Conservation (phyloP, 2,113 vertebrate species). For the Porphyrio hochstetteri region DNA sequence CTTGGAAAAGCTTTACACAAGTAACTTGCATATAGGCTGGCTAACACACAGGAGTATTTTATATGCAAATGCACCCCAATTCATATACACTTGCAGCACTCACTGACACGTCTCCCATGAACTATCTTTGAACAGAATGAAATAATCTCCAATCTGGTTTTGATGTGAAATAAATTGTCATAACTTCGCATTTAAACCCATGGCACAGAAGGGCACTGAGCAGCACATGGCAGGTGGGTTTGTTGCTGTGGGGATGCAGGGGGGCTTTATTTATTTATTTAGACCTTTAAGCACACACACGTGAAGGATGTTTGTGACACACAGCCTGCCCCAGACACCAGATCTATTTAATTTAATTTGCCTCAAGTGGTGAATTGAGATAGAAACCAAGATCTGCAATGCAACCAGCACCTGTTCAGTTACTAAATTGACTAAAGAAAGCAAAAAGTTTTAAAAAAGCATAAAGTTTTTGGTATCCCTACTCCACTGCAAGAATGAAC, state of each 20-base stretch:
- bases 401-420: neutral
- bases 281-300: neutral
- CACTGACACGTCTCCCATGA: neutral
- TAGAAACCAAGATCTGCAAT: neutral
- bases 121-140: neutral
- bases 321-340: neutral
- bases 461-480: neutral
- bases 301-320: neutral
- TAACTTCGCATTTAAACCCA: neutral
- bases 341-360: neutral
- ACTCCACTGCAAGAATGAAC: neutral
- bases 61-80: rapidly evolving
- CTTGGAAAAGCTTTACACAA: neutral
- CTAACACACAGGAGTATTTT: neutral
- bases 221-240: neutral
- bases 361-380: neutral
- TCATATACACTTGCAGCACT: neutral
- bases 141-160: neutral
- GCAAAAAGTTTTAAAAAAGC: neutral
- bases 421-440: neutral
- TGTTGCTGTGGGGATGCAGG: neutral
- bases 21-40: neutral
- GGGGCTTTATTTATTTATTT: neutral
- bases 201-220: neutral
- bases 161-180: neutral